Evolutionary conservation across 2,113 vertebrate genomes (phyloP).

Genomic region (Channa maculata): DNA sequence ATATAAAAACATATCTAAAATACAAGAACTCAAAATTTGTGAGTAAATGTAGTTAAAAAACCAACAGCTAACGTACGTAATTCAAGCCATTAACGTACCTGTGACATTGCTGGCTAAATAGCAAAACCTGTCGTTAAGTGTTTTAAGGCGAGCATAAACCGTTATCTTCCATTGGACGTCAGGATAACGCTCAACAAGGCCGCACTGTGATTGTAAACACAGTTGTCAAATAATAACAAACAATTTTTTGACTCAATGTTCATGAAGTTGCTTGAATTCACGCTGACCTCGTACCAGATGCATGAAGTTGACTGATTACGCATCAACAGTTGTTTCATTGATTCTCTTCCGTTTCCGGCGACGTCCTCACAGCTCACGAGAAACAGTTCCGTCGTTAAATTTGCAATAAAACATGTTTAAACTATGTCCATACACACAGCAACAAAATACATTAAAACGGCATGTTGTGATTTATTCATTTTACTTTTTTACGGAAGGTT

Average conservation of each 20-base stretch:
- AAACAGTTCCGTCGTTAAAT: conserved; percentile 4
- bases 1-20: too few relatives aligned
- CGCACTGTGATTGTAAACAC: rapidly evolving
- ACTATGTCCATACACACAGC: neutral
- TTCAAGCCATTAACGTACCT: neutral
- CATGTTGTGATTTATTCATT: too few relatives aligned
- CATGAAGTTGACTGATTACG: conserved; percentile 10
- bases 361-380: conserved; percentile 14
- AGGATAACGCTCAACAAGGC: neutral
- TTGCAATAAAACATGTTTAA: neutral
- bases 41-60: too few relatives aligned
- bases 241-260: neutral
- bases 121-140: neutral
- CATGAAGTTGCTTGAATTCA: neutral
- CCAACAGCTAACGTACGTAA: neutral
- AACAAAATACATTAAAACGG: too few relatives aligned
- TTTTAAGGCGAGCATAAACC: neutral
- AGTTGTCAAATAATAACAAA: neutral
- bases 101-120: neutral
- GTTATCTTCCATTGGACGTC: neutral
- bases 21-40: too few relatives aligned
- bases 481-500: neutral
- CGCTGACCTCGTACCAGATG: conserved; percentile 57
- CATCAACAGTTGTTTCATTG: conserved; percentile 11
- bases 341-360: conserved; percentile 68